Conservation (phyloP, 2,113 vertebrate species). For the Cygnus buccinator region DNA sequence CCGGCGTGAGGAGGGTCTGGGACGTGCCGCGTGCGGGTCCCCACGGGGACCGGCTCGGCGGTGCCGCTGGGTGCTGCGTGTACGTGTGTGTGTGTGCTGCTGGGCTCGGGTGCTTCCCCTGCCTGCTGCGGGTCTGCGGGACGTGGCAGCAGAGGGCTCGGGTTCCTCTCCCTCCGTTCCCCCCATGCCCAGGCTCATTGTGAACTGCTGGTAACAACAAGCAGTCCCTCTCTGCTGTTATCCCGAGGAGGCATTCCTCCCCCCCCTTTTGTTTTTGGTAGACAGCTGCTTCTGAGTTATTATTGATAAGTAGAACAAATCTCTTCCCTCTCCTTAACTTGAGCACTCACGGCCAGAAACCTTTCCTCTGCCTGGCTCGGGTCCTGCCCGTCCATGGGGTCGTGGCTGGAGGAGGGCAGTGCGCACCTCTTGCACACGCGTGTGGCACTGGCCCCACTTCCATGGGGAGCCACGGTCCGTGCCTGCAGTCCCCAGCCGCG, state of each 20-base stretch:
- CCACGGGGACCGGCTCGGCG: too few species aligned
- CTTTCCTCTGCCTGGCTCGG: too few species aligned
- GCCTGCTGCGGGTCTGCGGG: too few species aligned
- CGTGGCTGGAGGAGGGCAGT: too few species aligned
- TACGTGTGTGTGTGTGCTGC: background rate
- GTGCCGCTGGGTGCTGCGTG: background rate
- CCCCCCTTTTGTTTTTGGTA: background rate
- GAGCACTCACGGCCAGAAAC: background rate
- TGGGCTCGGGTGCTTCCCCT: too few species aligned
- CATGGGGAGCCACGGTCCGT: too few species aligned
- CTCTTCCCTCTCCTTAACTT: background rate
- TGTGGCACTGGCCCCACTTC: too few species aligned
- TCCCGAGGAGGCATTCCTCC: too few species aligned
- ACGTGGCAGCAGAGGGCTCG: background rate
- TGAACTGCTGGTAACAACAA: background rate
- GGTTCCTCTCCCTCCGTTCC: background rate
- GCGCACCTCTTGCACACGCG: too few species aligned
- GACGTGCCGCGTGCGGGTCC: rapidly evolving
- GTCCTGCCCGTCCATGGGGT: too few species aligned
- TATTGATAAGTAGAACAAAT: background rate
- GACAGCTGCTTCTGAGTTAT: background rate
- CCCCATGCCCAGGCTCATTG: too few species aligned
- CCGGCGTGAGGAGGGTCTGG: background rate
- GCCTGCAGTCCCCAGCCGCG: too few species aligned
- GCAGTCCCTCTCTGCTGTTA: background rate